Evolutionary conservation across 2,888 invertebrate species (phyloP), one percentile per base, ranked within the genome.

Genomic region (Melinaea menophilus): DNA sequence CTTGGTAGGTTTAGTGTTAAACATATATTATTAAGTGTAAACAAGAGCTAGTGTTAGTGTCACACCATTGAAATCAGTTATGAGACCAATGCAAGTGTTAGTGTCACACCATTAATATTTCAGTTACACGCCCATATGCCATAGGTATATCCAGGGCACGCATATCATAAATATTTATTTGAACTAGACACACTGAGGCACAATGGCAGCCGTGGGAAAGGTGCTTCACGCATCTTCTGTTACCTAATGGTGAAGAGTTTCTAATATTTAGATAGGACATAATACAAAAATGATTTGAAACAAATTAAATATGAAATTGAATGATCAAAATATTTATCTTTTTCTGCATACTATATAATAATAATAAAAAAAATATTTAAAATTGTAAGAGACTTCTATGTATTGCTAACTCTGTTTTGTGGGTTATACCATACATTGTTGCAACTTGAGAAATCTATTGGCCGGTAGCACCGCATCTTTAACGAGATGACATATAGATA

Each of bases 161-260:
- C 58, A 58, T 63, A 63, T 64, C 71, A 73, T 75, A 76, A 78
- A 78, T 73, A 75, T 66, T 77, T 79, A 80, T 80, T 79, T 81
- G 81, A 82, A 85, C 79, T 82, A 82, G 81, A 82, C 73, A 82
- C 77, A 82, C 78, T 80, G 69, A 68, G 72, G 75, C 72, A 79
- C 77, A 81, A 79, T 77, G 73, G 72, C 75, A 75, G 76, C 74
- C 84, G 87, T 86, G 86, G 83, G 86, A 87, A 87, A 73, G 71
- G 69, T 80, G 83, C 86, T 84, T 76, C 65, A 70, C 56, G 63
- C 79, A 75, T 81, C 80, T 80, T 77, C 75, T 68, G 72, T 81
- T 81, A 82, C 79, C 76, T 81, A 79, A 83, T 69, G 58, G 65
- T 59, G 13, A 37, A 2, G n/a, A 22, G 34, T 11, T 48, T n/a